Percentiles rank a stretch among this genome's conserved stretches.
Conservation (phyloP, 2,888 invertebrate species). For the Tryphoninae sp. region DNA sequence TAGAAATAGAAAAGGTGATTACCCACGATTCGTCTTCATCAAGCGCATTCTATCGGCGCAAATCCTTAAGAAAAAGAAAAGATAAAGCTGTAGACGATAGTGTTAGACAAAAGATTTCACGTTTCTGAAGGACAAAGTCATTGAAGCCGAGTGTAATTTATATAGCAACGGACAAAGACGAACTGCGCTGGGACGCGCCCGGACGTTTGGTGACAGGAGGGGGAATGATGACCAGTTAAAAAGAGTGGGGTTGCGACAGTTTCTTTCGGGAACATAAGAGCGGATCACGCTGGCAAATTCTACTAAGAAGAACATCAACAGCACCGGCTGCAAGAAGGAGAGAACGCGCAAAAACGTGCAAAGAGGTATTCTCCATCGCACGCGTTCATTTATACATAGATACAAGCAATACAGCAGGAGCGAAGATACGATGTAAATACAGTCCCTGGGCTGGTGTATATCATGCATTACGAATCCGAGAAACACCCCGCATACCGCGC, state of each 20-base stretch:
- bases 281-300: conserved; percentile 33
- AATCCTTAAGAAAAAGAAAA: conserved; percentile 8
- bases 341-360: background rate
- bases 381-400: background rate
- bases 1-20: too few relatives aligned
- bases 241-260: background rate
- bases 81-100: conserved; percentile 5
- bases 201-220: conserved; percentile 56
- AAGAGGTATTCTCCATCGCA: background rate
- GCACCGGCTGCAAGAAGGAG: conserved; percentile 36
- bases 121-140: conserved; percentile 68
- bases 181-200: conserved; percentile 67
- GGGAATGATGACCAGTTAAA: background rate
- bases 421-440: too few relatives aligned
- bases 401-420: too few relatives aligned
- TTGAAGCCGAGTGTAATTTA: conserved; percentile 68
- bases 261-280: conserved; percentile 61
- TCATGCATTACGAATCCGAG: too few relatives aligned
- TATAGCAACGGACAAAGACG: conserved; percentile 61
- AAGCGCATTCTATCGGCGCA: conserved; percentile 11
- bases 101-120: conserved; percentile 39
- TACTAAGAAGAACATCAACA: conserved; percentile 20
- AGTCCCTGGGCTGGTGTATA: too few relatives aligned
- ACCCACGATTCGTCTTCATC: too few relatives aligned
- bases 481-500: too few relatives aligned